These are phyloP conservation scores for Andrena bucephala DNA, from an alignment of 2,888 invertebrate genomes.

Conservation along the genomic window DNA sequence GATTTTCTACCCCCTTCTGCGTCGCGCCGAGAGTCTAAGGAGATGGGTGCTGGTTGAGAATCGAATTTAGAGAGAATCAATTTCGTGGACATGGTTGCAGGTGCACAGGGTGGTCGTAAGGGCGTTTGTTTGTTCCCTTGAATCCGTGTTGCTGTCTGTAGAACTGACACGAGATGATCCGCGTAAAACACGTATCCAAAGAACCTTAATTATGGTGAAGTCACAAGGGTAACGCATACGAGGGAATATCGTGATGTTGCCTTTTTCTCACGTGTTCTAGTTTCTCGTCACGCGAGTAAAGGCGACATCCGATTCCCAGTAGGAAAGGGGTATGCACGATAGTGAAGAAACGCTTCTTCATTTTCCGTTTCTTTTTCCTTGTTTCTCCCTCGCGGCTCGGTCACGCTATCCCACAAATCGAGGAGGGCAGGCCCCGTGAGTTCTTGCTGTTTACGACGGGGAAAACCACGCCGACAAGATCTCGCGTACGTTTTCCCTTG, in stretches of 20 bases:
- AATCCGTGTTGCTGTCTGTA: not conserved
- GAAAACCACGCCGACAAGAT: conserved; percentile 26
- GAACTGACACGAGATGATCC: not conserved
- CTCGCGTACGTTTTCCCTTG: conserved; percentile 36
- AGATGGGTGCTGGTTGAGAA: not conserved
- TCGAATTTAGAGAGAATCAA: not conserved
- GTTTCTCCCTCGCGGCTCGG: not conserved
- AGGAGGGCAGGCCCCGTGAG: conserved; percentile 30
- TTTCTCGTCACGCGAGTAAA: conserved; percentile 70
- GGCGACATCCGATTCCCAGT: conserved; percentile 69
- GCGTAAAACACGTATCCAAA: conserved; percentile 20
- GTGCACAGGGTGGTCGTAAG: not conserved
- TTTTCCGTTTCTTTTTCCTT: conserved; percentile 48
- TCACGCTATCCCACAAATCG: conserved; percentile 42
- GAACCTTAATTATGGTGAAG: conserved; percentile 35
- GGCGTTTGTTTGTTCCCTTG: not conserved
- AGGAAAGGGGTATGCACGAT: conserved; percentile 36
- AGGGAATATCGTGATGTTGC: conserved; percentile 54
- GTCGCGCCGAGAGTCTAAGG: not conserved
- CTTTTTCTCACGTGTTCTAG: conserved; percentile 68
- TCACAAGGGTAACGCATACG: conserved; percentile 40
- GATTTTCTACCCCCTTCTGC: not conserved
- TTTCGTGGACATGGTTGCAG: too few relatives aligned
- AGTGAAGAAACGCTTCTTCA: conserved; percentile 46
- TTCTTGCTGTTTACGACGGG: conserved; percentile 38